phyloP scores from a whole-genome alignment of 2,113 vertebrate genomes.

The Falcunculus frontatus region DNA sequence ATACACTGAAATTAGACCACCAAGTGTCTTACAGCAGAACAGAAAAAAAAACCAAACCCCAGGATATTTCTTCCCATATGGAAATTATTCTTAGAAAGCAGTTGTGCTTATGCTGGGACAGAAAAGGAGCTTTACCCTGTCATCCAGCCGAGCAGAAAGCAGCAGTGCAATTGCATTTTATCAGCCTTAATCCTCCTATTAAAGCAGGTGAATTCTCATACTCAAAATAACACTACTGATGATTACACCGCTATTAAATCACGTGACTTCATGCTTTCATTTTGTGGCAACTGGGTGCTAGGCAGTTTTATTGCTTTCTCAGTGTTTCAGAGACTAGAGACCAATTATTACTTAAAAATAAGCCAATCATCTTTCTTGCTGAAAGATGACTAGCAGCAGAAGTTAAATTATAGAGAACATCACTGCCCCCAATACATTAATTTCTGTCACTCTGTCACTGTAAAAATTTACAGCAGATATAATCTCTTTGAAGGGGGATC shows the following conservation, averaged over 20 bases:
- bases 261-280: background rate
- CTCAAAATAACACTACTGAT: background rate
- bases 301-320: background rate
- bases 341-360: conserved; percentile 64
- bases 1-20: background rate
- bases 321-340: conserved; percentile 43
- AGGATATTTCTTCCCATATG: background rate
- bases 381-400: conserved; percentile 42
- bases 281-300: background rate
- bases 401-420: conserved; percentile 62
- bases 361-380: conserved; percentile 29
- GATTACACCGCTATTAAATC: background rate
- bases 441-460: conserved; percentile 67
- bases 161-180: background rate
- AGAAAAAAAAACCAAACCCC: background rate
- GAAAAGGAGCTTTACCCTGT: conserved; percentile 27
- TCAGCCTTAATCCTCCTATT: conserved; percentile 20
- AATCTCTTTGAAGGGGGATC: conserved; percentile 67
- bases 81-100: conserved; percentile 59
- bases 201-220: background rate
- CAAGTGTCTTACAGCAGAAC: background rate
- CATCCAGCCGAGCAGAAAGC: background rate
- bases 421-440: conserved; percentile 61
- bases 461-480: conserved; percentile 67
- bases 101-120: background rate